Evolutionary conservation across 2,888 invertebrate species (phyloP).

Genomic region (Drosophila greeni): DNA sequence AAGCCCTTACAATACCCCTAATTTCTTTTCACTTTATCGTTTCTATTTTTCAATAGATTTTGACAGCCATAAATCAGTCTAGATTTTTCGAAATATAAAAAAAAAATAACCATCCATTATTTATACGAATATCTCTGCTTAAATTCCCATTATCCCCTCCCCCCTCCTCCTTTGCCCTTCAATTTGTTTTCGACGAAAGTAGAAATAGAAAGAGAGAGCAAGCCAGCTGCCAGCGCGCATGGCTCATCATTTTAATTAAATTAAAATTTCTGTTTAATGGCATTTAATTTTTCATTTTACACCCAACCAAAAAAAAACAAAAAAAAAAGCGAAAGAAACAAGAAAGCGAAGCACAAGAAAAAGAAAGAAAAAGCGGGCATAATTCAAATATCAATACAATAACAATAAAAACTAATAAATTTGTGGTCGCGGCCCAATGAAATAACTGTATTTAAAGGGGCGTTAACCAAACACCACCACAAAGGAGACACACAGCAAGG

Average conservation of each 20-base stretch:
- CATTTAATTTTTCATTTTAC: slow-evolving; percentile 35
- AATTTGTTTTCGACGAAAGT: slow-evolving; percentile 23
- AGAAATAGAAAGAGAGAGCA: slow-evolving; percentile 6
- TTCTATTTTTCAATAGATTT: slow-evolving; percentile 10
- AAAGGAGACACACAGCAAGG: slow-evolving; percentile 27
- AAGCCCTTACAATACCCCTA: not conserved
- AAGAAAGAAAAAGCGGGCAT: slow-evolving; percentile 30
- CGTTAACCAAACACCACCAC: slow-evolving; percentile 78
- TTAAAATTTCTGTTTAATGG: slow-evolving; percentile 35
- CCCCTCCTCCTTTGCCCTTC: slow-evolving; percentile 11
- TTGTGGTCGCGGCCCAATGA: slow-evolving; percentile 78
- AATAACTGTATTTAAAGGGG: slow-evolving; percentile 80
- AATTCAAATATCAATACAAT: slow-evolving; percentile 69
- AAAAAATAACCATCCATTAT: slow-evolving; percentile 12
- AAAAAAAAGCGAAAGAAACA: slow-evolving; percentile 3
- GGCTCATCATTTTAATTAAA: slow-evolving; percentile 36
- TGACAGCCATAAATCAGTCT: slow-evolving; percentile 17
- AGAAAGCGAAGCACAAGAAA: slow-evolving; percentile 3
- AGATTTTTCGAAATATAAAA: not conserved
- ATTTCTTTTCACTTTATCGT: slow-evolving; percentile 3
- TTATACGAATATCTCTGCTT: slow-evolving; percentile 31
- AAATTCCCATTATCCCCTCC: slow-evolving; percentile 23
- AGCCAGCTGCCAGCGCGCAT: slow-evolving; percentile 4
- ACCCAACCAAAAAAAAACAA: not conserved
- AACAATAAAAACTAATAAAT: slow-evolving; percentile 70